Base-by-base conservation (phyloP, 2,888 invertebrate genomes). In the Heliconius sara region DNA sequence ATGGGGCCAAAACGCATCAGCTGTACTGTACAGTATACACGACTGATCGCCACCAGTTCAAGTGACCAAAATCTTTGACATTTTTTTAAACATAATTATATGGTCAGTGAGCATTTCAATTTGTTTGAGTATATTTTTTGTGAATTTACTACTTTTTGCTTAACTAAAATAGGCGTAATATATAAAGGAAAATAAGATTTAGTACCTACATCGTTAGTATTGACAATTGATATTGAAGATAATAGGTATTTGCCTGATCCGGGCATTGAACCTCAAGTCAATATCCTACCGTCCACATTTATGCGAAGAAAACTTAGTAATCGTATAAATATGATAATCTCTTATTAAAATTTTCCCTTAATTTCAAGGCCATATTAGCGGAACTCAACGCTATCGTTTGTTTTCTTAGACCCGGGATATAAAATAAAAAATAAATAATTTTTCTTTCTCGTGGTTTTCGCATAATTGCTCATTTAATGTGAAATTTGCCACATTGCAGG, bases 41-140 rank as follows among this genome's bases (percentile, higher is more conserved):
- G n/a, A n/a, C 4, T 60, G 3, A 60, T 34, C 4, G 16, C 16
- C 22, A 60, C 16, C 39, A 13, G 57, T 57, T 34, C 57, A 16
- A 73, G 22, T 47, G 13, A 19, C 68, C 13, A 70, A 25, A 25
- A 25, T 47, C 43, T 47, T 70, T 47, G 67, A 34, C 22, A 10
- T 9, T 70, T 70, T 47, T 70, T 70, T 6, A 2, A 47, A 47
- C 43, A 70, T n/a, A 68, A 70, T 70, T 70, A 70, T 70, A 70
- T 70, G 70, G 70, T 70, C 70, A 25, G 9, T 70, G 70, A 43
- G 16, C 70, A 70, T 70, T 47, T 70, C 47, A 70, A 70, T 70
- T 70, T 70, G 43, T 47, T 13, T 25, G 39, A 43, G 12, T n/a
- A 25, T 13, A 68, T 3, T 68, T 68, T 68, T 68, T 68, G 39